Conservation (phyloP, 1,140 invertebrate species). For the Drosophila guanche region DNA sequence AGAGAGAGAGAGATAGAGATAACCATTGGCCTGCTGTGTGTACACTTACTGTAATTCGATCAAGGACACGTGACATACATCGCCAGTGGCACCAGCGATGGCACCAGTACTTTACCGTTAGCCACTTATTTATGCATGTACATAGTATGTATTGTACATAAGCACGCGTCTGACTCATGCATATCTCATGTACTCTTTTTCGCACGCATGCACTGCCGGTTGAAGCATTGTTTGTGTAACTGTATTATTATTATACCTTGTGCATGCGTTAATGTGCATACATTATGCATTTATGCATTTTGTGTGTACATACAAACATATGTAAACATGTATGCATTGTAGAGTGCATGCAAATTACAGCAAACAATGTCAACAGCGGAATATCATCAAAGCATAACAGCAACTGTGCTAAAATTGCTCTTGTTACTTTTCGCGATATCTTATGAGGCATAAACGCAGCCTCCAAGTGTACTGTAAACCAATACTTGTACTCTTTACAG, state of each 20-base stretch:
- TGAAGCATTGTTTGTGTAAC: too few species aligned
- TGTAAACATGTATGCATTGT: neutral
- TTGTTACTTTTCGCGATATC: neutral
- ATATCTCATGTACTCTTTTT: too few species aligned
- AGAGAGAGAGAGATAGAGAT: neutral
- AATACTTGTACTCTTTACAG: slow-evolving; percentile 48
- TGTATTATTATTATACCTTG: too few species aligned
- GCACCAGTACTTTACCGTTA: neutral
- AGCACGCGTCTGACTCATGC: neutral
- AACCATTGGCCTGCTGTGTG: neutral
- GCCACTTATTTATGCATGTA: neutral
- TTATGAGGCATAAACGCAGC: slow-evolving; percentile 11
- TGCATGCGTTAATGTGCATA: too few species aligned
- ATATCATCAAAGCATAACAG: too few species aligned
- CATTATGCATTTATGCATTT: neutral
- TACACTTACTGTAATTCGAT: slow-evolving; percentile 45
- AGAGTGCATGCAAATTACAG: too few species aligned
- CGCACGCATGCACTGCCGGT: neutral
- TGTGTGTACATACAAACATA: neutral
- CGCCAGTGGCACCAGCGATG: slow-evolving; percentile 18
- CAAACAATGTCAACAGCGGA: too few species aligned
- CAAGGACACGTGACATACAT: slow-evolving; percentile 57
- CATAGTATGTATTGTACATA: neutral
- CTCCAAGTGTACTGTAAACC: slow-evolving; percentile 60
- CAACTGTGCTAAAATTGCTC: too few species aligned